Base-by-base conservation (phyloP, 1,140 invertebrate species). In the Campoletis sonorensis region DNA sequence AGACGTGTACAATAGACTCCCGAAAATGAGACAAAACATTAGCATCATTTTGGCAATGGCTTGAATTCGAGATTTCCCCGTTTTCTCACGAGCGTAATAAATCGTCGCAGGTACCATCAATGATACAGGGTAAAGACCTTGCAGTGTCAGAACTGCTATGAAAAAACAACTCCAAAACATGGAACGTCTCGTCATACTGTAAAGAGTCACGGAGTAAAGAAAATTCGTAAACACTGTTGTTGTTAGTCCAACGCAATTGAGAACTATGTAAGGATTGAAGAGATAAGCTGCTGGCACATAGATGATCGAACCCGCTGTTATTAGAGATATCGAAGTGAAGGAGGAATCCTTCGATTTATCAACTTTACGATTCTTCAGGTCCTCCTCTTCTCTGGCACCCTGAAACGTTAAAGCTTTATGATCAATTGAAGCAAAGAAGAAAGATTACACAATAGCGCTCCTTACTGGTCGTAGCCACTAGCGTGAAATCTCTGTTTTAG, bases 221-320 rank as follows among this genome's bases (percentile, higher is more conserved):
- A 98, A 92, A 92, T 99, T 99, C 79, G 96, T 95, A 83, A 99
- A 95, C 13, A 98, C 96, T 18, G 97, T 97, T 7, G 98, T 98
- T 0, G 98, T 98, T 88, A 96, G 94, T 45, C 96, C 97, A n/a
- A 96, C 95, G 93, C 98, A 99, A 84, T 96, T 97, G 18, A 98
- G 92, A 67, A 99, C 94, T 45, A 96, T 96, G 88, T 98, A 98
- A 0, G 98, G 98, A 93, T 98, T 99, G 82, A 99, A 97, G 13
- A 99, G 93, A 93, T 98, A 98, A 0, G 96, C 96, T 79, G 95
- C 94, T 82, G 95, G 90, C 0, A 97, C 96, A 88, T 95, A 95
- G 54, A 95, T 89, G 71, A 87, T 86, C 0, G 89, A 87, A 16
- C 83, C 86, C 83, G 16, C 83, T 33, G 84, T 83, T 79, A 83